Evolutionary conservation across 2,797 vertebrate genomes (phyloP), one percentile per base, ranked within the genome.

Genomic region (Phyllotis vaccarum): DNA sequence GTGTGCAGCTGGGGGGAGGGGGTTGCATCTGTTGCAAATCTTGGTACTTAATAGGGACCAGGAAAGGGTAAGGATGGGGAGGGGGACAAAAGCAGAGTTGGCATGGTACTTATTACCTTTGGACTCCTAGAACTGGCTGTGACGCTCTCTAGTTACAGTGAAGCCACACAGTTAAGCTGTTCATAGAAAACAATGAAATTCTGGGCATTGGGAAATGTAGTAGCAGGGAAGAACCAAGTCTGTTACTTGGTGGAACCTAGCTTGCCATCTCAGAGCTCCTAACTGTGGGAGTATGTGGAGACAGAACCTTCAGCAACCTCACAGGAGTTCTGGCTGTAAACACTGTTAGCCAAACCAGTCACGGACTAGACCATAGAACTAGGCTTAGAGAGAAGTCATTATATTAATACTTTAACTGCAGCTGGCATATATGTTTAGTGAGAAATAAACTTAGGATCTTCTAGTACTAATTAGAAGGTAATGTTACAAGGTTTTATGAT

Each of bases 171-270:
- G 17, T 66, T 56, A 56, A 86, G 76, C 5, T 46, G 10, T 56
- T 31, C 49, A 11, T 1, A 56, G 13, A 68, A 78, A 60, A 81
- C 22, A 80, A 60, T 91, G 74, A n/a, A 78, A 64, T n/a, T 37
- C 34, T 91, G 29, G 19, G 64, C 3, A 8, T 49, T 34, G 2
- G 34, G 54, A 85, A 74, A 60, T 37, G 12, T 68, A 27, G 34
- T 11, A 75, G 13, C 31, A 56, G 0, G 0, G 34, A 37, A 0
- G 12, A n/a, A 2, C 8, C 49, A 37, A 58, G 19, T 46, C 54
- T 79, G 6, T 27, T 64, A 62, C 78, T 75, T 24, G 17, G 0
- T 16, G 31, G 43, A 89, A 43, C 17, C 17, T 34, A 7, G 6
- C 46, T 58, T 82, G 37, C 24, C 37, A 43, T 66, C 37, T 85